Evolutionary conservation across 2,888 invertebrate species (phyloP), one percentile per base, ranked within the genome.

Genomic region (Mycalesis mineus): DNA sequence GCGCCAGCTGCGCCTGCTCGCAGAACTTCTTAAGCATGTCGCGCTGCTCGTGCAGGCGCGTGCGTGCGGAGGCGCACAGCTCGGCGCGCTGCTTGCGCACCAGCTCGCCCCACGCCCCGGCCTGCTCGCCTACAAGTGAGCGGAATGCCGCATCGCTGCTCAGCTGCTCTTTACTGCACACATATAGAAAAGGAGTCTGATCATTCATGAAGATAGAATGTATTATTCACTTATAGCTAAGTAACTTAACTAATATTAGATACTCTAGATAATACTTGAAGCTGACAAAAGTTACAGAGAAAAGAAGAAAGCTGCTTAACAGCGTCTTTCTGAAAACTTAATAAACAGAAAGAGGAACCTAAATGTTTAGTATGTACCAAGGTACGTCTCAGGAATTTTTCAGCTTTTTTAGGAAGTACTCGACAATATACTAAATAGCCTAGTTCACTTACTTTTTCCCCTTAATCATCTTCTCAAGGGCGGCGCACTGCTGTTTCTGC

Each of bases 21-120:
- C 98, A 96, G 68, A 98, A 93, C 72, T 93, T 94, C 74, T 91
- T 91, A 41, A 95, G 88, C 69, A 92, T 89, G 55, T 94, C 91
- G 63, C 94, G 91, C 85, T 97, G 94, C 87, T 98, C 98, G 76
- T 97, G 95, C 13, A 97, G 88, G 73, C 97, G 94, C 67, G 93
- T 91, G 55, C 95, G 92, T 57, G 97, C 91, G 83, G 96, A 91
- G 60, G 95, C 95, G 92, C 95, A 95, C 78, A 95, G 94, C 88
- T 96, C 96, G 61, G 93, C 93, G 63, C 96, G 92, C 68, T 97
- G 98, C 40, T 94, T 91, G 62, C 95, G 94, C 69, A 96, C 94
- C 91, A 98, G 93, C 72, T 95, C 95, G 59, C 96, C 95, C 98
- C 99, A 99, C 71, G 98, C 97, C 11, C 93, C 90, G 6, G 98